Conservation (phyloP, 1,140 invertebrate species). For the Scaptomyza pallida region DNA sequence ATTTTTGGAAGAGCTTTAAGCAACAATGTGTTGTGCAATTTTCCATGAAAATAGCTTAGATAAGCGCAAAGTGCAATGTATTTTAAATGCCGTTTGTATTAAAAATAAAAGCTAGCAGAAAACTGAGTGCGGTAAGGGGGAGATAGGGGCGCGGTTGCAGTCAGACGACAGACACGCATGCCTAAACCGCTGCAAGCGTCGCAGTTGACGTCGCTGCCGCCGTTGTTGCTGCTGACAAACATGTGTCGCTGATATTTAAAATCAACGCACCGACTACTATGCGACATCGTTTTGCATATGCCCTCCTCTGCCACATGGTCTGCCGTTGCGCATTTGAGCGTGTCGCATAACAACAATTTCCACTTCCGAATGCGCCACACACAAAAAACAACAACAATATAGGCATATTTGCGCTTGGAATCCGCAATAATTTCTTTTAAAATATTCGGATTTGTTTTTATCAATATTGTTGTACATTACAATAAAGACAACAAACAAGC, state of each 20-base stretch:
- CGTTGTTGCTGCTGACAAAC: conserved; percentile 33
- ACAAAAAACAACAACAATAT: conserved; percentile 17
- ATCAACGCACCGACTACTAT: conserved; percentile 22
- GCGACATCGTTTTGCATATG: conserved; percentile 10
- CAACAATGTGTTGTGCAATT: conserved; percentile 49
- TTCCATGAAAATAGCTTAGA: conserved; percentile 59
- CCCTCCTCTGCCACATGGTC: conserved; percentile 2
- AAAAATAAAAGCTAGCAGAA: conserved; percentile 59
- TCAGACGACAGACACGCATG: conserved; percentile 64
- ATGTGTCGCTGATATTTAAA: conserved; percentile 62
- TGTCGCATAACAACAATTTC: conserved; percentile 68
- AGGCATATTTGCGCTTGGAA: conserved; percentile 41
- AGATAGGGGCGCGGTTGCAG: conserved; percentile 7
- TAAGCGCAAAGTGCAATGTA: conserved; percentile 65
- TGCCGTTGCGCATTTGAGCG: conserved; percentile 66
- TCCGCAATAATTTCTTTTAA: conserved; percentile 46
- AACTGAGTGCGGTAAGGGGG: not conserved
- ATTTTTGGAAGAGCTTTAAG: too few species aligned
- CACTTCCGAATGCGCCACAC: conserved; percentile 70
- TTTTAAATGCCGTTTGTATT: conserved; percentile 69
- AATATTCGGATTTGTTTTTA: conserved; percentile 50
- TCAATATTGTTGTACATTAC: conserved; percentile 69
- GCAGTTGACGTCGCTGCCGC: conserved; percentile 15
- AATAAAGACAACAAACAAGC: conserved; percentile 43
- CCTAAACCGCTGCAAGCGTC: conserved; percentile 41